These are phyloP conservation scores for Canis aureus DNA, from an alignment of 2,113 vertebrate species.

Conservation along the genomic window DNA sequence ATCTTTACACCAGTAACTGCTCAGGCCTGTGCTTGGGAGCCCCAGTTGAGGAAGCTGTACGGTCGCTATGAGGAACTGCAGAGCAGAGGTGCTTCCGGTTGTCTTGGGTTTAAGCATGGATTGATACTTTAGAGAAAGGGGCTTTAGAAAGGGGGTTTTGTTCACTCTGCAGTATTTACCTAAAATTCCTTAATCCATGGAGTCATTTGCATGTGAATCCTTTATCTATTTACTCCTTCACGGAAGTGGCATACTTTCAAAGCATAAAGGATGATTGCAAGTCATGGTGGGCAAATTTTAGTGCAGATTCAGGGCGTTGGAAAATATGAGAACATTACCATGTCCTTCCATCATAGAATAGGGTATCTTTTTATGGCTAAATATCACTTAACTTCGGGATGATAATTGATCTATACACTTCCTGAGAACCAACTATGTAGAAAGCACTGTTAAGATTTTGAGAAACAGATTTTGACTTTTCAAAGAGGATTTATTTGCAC, in stretches of 20 bases:
- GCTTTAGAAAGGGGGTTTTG: not conserved
- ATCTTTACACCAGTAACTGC: not conserved
- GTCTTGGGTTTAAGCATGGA: not conserved
- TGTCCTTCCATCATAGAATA: not conserved
- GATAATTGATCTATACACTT: not conserved
- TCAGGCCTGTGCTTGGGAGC: too few relatives aligned
- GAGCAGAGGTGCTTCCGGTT: not conserved
- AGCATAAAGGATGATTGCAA: not conserved
- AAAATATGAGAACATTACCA: not conserved
- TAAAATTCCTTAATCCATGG: not conserved
- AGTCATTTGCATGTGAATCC: not conserved
- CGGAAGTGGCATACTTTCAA: not conserved
- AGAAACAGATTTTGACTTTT: slow-evolving; percentile 16
- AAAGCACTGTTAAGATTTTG: not conserved
- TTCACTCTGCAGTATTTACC: not conserved
- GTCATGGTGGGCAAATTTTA: not conserved
- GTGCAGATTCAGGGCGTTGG: not conserved
- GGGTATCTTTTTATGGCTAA: not conserved
- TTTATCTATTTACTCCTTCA: not conserved
- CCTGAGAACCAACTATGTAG: not conserved
- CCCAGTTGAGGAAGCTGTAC: not conserved
- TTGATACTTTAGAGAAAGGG: not conserved
- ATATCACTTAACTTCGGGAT: not conserved
- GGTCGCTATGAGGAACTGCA: not conserved
- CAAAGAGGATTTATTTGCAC: slow-evolving; percentile 20